Percentiles rank a stretch among this genome's conserved stretches.
Conservation (phyloP, 2,888 invertebrate species). For the Plagiodera versicolora region DNA sequence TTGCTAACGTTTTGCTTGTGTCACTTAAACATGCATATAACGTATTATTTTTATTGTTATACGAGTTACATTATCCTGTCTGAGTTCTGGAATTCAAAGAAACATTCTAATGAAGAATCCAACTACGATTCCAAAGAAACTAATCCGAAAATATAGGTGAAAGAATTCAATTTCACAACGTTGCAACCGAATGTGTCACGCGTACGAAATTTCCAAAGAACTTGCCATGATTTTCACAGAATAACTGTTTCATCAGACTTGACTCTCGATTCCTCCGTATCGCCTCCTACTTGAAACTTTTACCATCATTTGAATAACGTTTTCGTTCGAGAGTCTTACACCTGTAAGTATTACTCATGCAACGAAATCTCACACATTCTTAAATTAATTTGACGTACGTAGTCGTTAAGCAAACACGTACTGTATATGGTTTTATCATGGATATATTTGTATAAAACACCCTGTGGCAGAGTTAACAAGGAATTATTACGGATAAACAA, state of each 20-base stretch:
- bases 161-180: slow-evolving; percentile 8
- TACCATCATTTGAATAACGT: slow-evolving; percentile 30
- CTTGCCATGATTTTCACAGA: slow-evolving; percentile 37
- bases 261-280: slow-evolving; percentile 8
- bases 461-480: no score
- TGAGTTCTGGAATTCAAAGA: no score
- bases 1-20: no score
- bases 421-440: no score
- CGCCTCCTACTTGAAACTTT: slow-evolving; percentile 31
- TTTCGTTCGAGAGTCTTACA: slow-evolving; percentile 29
- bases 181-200: slow-evolving; percentile 14
- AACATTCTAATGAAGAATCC: no score
- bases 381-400: slow-evolving; percentile 1
- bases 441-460: no score
- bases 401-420: no score
- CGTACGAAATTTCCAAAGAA: slow-evolving; percentile 30
- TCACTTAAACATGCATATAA: no score
- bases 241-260: slow-evolving; percentile 32
- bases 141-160: background rate
- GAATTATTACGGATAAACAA: no score
- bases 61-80: no score
- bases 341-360: slow-evolving; percentile 32
- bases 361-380: slow-evolving; percentile 7
- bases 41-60: no score
- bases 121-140: background rate